These are phyloP conservation scores for Noctua janthe DNA, from an alignment of 2,888 invertebrate species.

Conservation along the genomic window DNA sequence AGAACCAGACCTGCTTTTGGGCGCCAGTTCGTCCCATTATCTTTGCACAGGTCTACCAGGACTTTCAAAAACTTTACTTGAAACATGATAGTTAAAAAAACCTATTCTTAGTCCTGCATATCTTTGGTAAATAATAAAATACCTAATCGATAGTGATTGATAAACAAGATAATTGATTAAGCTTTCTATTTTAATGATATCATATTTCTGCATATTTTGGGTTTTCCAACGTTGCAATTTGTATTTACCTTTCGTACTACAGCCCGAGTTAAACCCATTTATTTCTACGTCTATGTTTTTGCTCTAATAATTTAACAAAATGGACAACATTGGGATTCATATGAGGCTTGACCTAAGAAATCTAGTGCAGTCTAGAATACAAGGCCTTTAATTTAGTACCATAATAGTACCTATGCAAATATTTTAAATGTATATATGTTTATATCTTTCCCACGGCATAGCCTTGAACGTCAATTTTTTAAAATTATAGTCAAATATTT, in stretches of 20 bases:
- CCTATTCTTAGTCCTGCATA: not conserved
- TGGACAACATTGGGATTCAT: slow-evolving; percentile 32
- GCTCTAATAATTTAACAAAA: slow-evolving; percentile 5
- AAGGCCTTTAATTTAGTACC: slow-evolving; percentile 16
- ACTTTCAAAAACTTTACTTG: not conserved
- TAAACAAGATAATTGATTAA: not conserved
- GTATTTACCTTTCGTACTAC: not conserved
- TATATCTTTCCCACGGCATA: slow-evolving; percentile 45
- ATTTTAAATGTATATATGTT: slow-evolving; percentile 36
- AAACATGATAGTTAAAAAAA: not conserved
- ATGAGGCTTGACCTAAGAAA: slow-evolving; percentile 4
- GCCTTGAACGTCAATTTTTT: slow-evolving; percentile 18
- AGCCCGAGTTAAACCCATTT: not conserved
- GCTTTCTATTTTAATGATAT: not conserved
- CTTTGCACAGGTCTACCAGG: not conserved
- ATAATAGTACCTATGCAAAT: not conserved
- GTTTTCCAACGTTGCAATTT: slow-evolving; percentile 4
- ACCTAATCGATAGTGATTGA: not conserved
- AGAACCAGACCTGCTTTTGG: not conserved
- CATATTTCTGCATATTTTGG: not conserved
- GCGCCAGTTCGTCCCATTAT: not conserved
- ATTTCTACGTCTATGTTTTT: not conserved
- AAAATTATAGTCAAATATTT: not conserved
- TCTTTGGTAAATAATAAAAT: not conserved
- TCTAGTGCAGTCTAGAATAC: slow-evolving; percentile 11